These are phyloP conservation scores for Trinectes maculatus DNA, from an alignment of 2,113 vertebrate genomes.

Conservation along the genomic window DNA sequence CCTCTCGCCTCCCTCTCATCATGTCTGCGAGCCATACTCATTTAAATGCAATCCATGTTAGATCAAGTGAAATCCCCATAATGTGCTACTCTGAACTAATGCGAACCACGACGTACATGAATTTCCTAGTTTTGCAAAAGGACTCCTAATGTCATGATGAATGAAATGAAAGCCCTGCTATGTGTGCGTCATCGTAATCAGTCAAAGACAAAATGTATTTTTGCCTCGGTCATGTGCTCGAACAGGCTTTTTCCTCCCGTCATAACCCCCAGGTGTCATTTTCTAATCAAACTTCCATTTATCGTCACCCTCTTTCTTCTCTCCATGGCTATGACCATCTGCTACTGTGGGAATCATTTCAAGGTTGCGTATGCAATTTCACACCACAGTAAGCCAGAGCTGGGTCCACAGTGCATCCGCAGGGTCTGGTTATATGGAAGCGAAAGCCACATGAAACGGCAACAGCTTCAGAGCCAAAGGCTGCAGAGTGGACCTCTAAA, in stretches of 20 bases:
- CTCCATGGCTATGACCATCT: constrained; percentile 70
- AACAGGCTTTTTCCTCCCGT: constrained; percentile 15
- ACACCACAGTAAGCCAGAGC: constrained; percentile 74
- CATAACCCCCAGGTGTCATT: constrained; percentile 50
- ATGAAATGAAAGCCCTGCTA: background rate
- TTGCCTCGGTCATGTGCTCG: background rate
- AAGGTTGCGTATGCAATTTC: constrained; percentile 80
- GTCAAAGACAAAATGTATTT: constrained; percentile 38
- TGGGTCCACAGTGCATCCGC: constrained; percentile 61
- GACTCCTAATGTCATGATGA: constrained; percentile 14
- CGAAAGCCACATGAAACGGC: constrained; percentile 58
- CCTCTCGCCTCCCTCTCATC: background rate
- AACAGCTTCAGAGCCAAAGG: constrained; percentile 25
- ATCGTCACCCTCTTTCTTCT: constrained; percentile 64
- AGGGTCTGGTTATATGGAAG: constrained; percentile 65
- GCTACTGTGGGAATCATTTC: constrained; percentile 78
- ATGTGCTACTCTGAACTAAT: no score
- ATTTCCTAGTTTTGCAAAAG: background rate
- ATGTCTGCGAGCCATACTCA: background rate
- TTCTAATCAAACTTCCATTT: constrained; percentile 70
- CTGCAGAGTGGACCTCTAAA: constrained; percentile 29
- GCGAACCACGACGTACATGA: no score
- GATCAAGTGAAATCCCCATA: no score
- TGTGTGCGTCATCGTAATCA: constrained; percentile 20
- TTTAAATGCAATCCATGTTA: no score